Evolutionary conservation across 2,113 vertebrate species (phyloP), one percentile per base, ranked within the genome.

Genomic region (Equus przewalskii): DNA sequence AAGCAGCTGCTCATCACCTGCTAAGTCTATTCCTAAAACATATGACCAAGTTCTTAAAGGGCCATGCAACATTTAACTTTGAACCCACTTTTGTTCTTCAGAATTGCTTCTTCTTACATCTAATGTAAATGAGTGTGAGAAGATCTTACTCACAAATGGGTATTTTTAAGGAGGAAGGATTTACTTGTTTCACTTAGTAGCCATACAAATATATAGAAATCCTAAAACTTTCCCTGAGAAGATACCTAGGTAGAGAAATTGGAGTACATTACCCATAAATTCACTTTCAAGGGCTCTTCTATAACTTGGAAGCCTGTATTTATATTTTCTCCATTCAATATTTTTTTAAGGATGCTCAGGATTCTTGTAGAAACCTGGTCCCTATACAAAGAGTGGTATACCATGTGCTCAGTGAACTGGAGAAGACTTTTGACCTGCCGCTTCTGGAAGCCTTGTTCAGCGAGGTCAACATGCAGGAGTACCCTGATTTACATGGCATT

Each of bases 281-380:
- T 95, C 67, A 12, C 44, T 78, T 96, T 82, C 30, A 28, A 64
- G 15, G 41, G 18, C 5, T 91, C 24, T 84, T 88, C 26, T 89
- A 7, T 90, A 44, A 94, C 19, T 19, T 90, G 19, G 1, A 76
- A 78, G 24, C 78, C 56, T 95, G 26, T 65, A 62, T 26, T 85
- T 80, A 94, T 44, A 49, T 92, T 84, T 93, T 96, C 49, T 91
- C 79, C 13, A 26, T 81, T 93, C 14, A 41, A 30, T 89, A 16
- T 93, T 85, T 91, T 91, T 95, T 97, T 33, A 93, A 98, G 98
- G 91, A 96, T 58, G 88, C 13, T 83, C 30, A 86, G 69, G 73
- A 93, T 0, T 96, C 88, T 41, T 91, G 30, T 89, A 91, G 30
- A 85, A 88, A 91, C 41, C n/a, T 88, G n/a, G 67, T 96, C 15